Evolutionary conservation across 2,113 vertebrate genomes (phyloP).

Genomic region (Chaenogobius annularis): DNA sequence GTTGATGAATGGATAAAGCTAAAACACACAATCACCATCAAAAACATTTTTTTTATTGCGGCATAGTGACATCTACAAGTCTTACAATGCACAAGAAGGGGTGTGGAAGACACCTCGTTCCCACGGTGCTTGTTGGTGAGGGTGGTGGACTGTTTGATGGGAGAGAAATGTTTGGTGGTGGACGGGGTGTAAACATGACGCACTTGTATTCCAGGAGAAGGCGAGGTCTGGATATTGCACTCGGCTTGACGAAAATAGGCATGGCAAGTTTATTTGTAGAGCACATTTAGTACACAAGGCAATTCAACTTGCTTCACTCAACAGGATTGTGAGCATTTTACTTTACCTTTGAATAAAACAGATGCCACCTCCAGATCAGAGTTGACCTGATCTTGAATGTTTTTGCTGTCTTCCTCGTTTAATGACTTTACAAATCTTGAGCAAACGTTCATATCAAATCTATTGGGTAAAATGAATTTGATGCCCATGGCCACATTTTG

Average conservation of each 20-base stretch:
- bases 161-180: constrained; percentile 98
- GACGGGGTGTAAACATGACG: constrained; percentile 97
- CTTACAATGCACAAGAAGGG: constrained; percentile 94
- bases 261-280: too few relatives aligned
- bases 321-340: neutral
- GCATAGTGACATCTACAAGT: neutral
- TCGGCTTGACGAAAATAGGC: constrained; percentile 79
- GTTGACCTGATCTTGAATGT: constrained; percentile 99
- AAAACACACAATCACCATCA: constrained; percentile 17
- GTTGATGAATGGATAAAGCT: constrained; percentile 96
- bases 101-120: constrained; percentile 96
- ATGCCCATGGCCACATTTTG: constrained; percentile 94
- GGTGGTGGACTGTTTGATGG: constrained; percentile 97
- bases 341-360: constrained; percentile 94
- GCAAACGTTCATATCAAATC: constrained; percentile 99
- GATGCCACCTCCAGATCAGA: constrained; percentile 98
- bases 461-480: constrained; percentile 95
- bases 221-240: constrained; percentile 96
- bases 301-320: too few relatives aligned
- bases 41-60: neutral
- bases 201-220: constrained; percentile 95
- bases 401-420: constrained; percentile 98
- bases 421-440: constrained; percentile 97
- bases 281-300: too few relatives aligned
- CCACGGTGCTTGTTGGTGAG: constrained; percentile 98